Evolutionary conservation across 2,797 vertebrate genomes (phyloP).

Genomic region (Rhinatrema bivittatum): DNA sequence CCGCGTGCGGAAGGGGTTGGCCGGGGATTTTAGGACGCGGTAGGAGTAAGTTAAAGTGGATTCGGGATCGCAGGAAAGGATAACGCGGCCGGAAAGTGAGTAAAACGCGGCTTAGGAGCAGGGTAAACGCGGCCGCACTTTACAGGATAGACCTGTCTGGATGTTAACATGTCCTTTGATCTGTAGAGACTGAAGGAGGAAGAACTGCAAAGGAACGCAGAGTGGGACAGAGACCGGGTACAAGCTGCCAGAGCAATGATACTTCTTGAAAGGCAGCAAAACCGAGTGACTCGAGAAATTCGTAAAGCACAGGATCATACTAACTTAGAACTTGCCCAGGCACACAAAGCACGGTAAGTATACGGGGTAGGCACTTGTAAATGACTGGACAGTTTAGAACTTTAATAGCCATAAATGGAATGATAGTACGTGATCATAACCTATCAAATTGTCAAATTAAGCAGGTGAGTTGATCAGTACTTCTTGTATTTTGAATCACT

Average conservation of each 20-base stretch:
- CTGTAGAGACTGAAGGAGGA: conserved; percentile 55
- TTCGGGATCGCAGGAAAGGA: too few relatives aligned
- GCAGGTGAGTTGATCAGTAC: neutral
- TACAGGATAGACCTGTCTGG: too few relatives aligned
- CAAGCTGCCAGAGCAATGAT: conserved; percentile 42
- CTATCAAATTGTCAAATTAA: neutral
- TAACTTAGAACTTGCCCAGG: conserved; percentile 60
- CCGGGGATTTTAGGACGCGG: too few relatives aligned
- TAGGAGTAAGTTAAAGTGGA: too few relatives aligned
- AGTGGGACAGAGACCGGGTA: conserved; percentile 38
- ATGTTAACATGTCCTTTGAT: neutral
- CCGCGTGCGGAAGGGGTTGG: too few relatives aligned
- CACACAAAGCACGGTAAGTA: conserved; percentile 62
- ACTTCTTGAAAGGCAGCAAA: conserved; percentile 62
- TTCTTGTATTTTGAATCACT: neutral
- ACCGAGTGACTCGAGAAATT: conserved; percentile 34
- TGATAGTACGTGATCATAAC: neutral
- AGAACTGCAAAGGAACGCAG: conserved; percentile 39
- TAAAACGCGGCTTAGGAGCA: too few relatives aligned
- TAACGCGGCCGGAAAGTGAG: too few relatives aligned
- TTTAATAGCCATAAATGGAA: too few relatives aligned
- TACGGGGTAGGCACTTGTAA: accelerated
- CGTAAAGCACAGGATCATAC: conserved; percentile 57
- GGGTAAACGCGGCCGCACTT: too few relatives aligned
- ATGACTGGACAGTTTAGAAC: accelerated